phyloP scores from a whole-genome alignment of 2,888 invertebrate genomes.

The Xestia c-nigrum region DNA sequence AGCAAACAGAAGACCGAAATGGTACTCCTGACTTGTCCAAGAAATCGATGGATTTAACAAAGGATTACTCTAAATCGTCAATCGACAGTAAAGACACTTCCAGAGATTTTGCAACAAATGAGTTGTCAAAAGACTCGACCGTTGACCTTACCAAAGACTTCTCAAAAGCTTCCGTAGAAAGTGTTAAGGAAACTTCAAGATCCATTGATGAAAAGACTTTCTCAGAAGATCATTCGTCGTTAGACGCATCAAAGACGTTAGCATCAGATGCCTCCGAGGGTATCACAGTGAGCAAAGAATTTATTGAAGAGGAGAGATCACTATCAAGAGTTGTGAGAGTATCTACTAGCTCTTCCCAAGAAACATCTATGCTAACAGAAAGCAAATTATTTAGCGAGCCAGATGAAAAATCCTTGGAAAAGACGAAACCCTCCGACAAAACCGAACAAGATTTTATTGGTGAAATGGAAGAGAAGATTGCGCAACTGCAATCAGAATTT shows the following conservation, averaged over 20 bases:
- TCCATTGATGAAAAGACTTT: constrained; percentile 88
- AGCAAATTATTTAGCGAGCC: constrained; percentile 84
- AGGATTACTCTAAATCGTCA: constrained; percentile 88
- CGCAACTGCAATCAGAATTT: constrained; percentile 76
- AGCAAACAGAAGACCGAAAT: constrained; percentile 80
- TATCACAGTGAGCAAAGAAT: constrained; percentile 84
- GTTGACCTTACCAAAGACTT: constrained; percentile 86
- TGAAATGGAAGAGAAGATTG: constrained; percentile 79
- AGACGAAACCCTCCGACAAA: constrained; percentile 75
- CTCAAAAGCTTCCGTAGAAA: constrained; percentile 87
- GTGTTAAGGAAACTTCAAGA: constrained; percentile 86
- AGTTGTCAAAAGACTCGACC: constrained; percentile 88
- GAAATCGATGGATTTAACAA: constrained; percentile 86
- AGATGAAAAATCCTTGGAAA: constrained; percentile 81
- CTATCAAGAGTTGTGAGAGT: constrained; percentile 79
- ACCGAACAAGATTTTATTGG: constrained; percentile 78
- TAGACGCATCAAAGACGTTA: constrained; percentile 87
- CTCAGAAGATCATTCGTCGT: constrained; percentile 88
- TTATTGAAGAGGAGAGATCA: constrained; percentile 84
- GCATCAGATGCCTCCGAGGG: constrained; percentile 88
- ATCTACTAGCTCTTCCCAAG: constrained; percentile 85
- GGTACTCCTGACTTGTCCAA: constrained; percentile 88
- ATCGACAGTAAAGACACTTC: constrained; percentile 89
- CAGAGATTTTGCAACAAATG: constrained; percentile 88
- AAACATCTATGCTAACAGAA: constrained; percentile 85